These are phyloP conservation scores for Naja naja DNA, from an alignment of 2,113 vertebrate species.

Conservation along the genomic window DNA sequence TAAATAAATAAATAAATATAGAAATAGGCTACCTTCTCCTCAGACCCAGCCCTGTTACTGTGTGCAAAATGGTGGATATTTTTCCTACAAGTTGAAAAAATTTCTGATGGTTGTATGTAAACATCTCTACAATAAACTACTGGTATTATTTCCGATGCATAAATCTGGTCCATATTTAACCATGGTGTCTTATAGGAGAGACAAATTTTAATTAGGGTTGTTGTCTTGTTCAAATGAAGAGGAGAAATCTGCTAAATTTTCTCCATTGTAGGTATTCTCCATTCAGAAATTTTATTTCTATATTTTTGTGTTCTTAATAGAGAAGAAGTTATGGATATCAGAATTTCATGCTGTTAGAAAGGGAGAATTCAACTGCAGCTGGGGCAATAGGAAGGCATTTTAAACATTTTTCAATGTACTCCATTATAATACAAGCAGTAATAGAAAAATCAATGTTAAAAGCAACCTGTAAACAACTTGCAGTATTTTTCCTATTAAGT, in stretches of 20 bases:
- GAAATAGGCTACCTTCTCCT: not conserved
- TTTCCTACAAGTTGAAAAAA: not conserved
- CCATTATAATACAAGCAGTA: not conserved
- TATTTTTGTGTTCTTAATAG: not conserved
- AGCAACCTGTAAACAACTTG: not conserved
- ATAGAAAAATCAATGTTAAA: not conserved
- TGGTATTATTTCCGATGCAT: not conserved
- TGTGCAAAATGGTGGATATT: not conserved
- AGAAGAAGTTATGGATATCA: not conserved
- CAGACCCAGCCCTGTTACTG: not conserved
- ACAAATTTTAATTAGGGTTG: not conserved
- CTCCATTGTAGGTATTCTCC: not conserved
- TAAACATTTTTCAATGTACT: not conserved
- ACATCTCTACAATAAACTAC: not conserved
- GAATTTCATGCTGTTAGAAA: not conserved
- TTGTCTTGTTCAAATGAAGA: not conserved
- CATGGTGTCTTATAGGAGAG: not conserved
- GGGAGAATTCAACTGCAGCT: not conserved
- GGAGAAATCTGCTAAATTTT: not conserved
- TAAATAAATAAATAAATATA: too few relatives aligned
- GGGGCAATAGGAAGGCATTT: not conserved
- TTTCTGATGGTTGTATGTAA: not conserved
- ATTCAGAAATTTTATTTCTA: not conserved
- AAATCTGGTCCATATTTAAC: not conserved
- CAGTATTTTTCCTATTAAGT: not conserved